These are phyloP conservation scores for Rhinichthys osculus DNA, from an alignment of 2,797 vertebrate species.

Conservation along the genomic window DNA sequence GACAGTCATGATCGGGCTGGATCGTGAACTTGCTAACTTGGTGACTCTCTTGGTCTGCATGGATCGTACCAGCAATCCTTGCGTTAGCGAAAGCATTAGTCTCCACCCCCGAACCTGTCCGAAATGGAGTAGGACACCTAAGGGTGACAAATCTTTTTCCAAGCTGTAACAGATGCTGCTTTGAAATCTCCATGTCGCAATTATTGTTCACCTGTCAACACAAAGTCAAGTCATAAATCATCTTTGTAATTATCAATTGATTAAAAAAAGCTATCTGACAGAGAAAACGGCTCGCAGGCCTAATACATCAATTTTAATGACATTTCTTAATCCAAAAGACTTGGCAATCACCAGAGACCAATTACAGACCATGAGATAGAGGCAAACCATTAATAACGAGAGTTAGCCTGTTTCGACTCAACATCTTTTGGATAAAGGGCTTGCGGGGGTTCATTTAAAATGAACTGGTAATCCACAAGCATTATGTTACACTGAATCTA, in stretches of 20 bases:
- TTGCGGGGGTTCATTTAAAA: conserved; percentile 26
- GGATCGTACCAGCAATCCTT: neutral
- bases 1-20: conserved; percentile 3
- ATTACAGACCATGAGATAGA: conserved; percentile 78
- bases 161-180: conserved; percentile 27
- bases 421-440: conserved; percentile 59
- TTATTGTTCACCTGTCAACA: conserved; percentile 74
- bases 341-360: conserved; percentile 80
- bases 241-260: conserved; percentile 77
- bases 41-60: neutral
- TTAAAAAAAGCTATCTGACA: conserved; percentile 74
- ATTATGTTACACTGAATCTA: neutral
- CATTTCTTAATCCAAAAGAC: conserved; percentile 80
- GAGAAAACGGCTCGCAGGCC: conserved; percentile 74
- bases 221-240: conserved; percentile 72
- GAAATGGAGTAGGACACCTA: neutral
- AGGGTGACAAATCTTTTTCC: conserved; percentile 24
- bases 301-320: conserved; percentile 80
- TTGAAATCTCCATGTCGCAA: conserved; percentile 53
- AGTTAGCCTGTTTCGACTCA: conserved; percentile 65
- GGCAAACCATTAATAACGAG: conserved; percentile 76
- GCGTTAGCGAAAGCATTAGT: neutral
- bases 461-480: neutral
- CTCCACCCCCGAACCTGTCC: neutral
- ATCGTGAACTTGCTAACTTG: conserved; percentile 16